A percentile compares a stretch with the other conserved stretches of the same genome.
Conservation (phyloP, 1,140 invertebrate genomes). For the Drosophila biarmipes region DNA sequence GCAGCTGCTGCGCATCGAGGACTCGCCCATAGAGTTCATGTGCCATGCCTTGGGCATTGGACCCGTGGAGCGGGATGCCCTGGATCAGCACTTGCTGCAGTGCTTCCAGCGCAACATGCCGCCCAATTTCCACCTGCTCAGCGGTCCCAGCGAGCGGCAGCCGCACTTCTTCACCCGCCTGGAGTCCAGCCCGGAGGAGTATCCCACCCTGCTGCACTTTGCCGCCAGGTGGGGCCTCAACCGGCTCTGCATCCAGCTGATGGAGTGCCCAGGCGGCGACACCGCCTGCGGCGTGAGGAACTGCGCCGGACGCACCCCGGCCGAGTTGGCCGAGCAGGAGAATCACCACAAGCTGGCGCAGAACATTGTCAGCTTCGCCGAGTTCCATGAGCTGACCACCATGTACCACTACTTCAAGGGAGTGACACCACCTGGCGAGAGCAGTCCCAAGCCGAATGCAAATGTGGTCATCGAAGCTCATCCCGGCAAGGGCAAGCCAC, state of each 20-base stretch:
- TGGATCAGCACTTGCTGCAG: slow-evolving; percentile 92
- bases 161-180: slow-evolving; percentile 73
- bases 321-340: slow-evolving; percentile 91
- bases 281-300: slow-evolving; percentile 92
- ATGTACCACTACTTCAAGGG: slow-evolving; percentile 94
- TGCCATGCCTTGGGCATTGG: slow-evolving; percentile 93
- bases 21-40: slow-evolving; percentile 94
- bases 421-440: slow-evolving; percentile 85
- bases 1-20: slow-evolving; percentile 90
- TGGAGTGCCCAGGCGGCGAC: slow-evolving; percentile 93
- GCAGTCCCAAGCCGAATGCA: slow-evolving; percentile 42
- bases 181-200: slow-evolving; percentile 88
- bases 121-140: slow-evolving; percentile 91
- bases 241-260: slow-evolving; percentile 91
- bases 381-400: slow-evolving; percentile 92
- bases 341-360: slow-evolving; percentile 89
- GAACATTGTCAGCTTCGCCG: slow-evolving; percentile 91
- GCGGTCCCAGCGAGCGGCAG: slow-evolving; percentile 85
- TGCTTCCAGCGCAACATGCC: slow-evolving; percentile 93
- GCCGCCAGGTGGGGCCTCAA: slow-evolving; percentile 93
- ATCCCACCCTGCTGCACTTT: slow-evolving; percentile 95
- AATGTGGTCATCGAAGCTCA: slow-evolving; percentile 69
- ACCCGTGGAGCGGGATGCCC: slow-evolving; percentile 89
- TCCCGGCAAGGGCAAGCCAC: slow-evolving; percentile 56
- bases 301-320: slow-evolving; percentile 90